Conservation (phyloP, 2,888 invertebrate species). For the Melipona beecheii region DNA sequence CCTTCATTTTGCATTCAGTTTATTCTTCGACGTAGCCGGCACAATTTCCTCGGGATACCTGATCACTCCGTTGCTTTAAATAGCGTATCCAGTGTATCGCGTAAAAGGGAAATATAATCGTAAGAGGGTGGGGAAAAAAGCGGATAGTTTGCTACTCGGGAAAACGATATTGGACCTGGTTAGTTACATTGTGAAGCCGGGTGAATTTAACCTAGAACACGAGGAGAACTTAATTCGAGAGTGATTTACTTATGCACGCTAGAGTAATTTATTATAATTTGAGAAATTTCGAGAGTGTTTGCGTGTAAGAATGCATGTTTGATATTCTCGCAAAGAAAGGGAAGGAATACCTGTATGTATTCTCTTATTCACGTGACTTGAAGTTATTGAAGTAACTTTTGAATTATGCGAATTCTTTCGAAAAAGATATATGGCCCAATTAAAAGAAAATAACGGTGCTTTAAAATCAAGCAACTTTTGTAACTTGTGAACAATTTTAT, state of each 20-base stretch:
- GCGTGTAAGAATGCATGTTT: no score
- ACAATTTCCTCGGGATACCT: background rate
- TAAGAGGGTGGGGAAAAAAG: background rate
- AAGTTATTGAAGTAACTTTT: no score
- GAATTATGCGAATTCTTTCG: no score
- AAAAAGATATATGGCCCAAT: no score
- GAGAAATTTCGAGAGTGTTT: background rate
- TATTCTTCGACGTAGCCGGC: background rate
- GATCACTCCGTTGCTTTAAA: conserved; percentile 6
- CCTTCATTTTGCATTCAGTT: background rate
- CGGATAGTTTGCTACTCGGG: background rate
- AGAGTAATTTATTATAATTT: background rate
- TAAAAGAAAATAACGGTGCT: no score
- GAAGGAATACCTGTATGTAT: no score
- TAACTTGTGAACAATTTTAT: no score
- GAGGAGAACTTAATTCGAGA: background rate
- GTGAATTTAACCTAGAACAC: background rate
- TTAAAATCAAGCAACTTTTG: no score
- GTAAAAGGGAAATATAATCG: background rate
- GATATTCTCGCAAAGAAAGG: no score
- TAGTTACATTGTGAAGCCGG: background rate
- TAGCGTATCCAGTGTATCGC: background rate
- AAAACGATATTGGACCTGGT: background rate
- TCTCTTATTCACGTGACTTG: no score
- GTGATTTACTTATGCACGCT: no score